These are phyloP conservation scores for Dinoponera quadriceps DNA, from an alignment of 1,140 invertebrate genomes.

Conservation along the genomic window DNA sequence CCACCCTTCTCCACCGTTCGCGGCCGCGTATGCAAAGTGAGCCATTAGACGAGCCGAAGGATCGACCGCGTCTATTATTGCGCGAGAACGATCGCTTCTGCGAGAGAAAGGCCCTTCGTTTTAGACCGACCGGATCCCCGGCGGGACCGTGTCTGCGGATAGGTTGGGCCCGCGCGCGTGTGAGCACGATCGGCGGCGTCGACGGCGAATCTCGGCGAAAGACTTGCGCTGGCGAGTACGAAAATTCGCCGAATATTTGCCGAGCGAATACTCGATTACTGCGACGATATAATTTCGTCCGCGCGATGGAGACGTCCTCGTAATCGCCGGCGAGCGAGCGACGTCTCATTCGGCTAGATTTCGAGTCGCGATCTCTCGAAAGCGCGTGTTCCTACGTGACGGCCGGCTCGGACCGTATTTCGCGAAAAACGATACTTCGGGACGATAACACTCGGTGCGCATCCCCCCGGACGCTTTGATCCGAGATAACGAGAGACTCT, in stretches of 20 bases:
- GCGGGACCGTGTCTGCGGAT: too few species aligned
- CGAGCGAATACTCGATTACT: too few species aligned
- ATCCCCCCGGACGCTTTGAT: background rate
- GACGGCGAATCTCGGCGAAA: too few species aligned
- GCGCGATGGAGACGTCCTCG: background rate
- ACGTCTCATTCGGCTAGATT: background rate
- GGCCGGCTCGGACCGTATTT: background rate
- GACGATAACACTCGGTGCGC: background rate
- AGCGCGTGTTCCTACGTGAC: background rate
- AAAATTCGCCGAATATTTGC: too few species aligned
- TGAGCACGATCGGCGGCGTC: too few species aligned
- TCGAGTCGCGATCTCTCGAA: background rate
- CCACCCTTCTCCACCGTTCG: background rate
- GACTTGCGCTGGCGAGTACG: too few species aligned
- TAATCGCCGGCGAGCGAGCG: background rate
- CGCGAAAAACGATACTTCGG: background rate
- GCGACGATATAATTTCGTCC: too few species aligned
- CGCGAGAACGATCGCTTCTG: background rate
- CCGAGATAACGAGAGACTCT: slow-evolving; percentile 25
- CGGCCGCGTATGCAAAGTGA: background rate
- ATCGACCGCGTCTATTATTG: background rate
- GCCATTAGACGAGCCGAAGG: background rate
- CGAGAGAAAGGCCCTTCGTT: too few species aligned
- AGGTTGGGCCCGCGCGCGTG: too few species aligned
- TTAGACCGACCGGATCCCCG: too few species aligned